Conservation (phyloP, 2,797 vertebrate species). For the Hoplostethus atlanticus region DNA sequence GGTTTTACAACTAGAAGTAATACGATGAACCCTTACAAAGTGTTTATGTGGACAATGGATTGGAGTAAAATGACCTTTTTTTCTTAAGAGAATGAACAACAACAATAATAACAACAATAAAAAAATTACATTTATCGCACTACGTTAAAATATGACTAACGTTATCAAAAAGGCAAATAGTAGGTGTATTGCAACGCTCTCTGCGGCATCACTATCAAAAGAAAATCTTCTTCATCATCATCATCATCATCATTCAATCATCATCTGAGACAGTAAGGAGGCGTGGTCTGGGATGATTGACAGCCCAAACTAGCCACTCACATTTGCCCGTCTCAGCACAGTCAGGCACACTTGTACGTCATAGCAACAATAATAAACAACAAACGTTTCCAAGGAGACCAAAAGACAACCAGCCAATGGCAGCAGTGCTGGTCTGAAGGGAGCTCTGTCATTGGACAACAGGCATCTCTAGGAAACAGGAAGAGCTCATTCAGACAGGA, state of each 20-base stretch:
- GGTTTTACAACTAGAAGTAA: constrained; percentile 51
- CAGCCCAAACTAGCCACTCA: constrained; percentile 70
- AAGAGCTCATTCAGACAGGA: constrained; percentile 65
- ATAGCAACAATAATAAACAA: constrained; percentile 66
- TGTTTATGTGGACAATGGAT: constrained; percentile 43
- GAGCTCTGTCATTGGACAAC: constrained; percentile 72
- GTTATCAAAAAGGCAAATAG: constrained; percentile 86
- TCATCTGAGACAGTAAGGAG: constrained; percentile 69
- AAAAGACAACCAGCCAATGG: constrained; percentile 47
- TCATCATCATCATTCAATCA: constrained; percentile 56
- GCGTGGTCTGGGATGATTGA: constrained; percentile 74
- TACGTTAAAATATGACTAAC: constrained; percentile 82
- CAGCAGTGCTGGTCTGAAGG: constrained; percentile 31
- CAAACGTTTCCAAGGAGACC: constrained; percentile 50
- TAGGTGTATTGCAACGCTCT: constrained; percentile 88
- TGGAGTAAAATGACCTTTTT: constrained; percentile 65
- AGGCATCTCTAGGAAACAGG: constrained; percentile 76
- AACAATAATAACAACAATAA: constrained; percentile 68
- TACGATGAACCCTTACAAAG: constrained; percentile 29
- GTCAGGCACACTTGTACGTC: constrained; percentile 78
- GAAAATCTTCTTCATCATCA: constrained; percentile 60
- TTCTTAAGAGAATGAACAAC: constrained; percentile 70
- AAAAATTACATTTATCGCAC: constrained; percentile 70
- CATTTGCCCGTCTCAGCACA: constrained; percentile 69
- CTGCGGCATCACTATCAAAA: constrained; percentile 75